Conservation (phyloP, 2,888 invertebrate genomes). For the Oxycera nigricornis region DNA sequence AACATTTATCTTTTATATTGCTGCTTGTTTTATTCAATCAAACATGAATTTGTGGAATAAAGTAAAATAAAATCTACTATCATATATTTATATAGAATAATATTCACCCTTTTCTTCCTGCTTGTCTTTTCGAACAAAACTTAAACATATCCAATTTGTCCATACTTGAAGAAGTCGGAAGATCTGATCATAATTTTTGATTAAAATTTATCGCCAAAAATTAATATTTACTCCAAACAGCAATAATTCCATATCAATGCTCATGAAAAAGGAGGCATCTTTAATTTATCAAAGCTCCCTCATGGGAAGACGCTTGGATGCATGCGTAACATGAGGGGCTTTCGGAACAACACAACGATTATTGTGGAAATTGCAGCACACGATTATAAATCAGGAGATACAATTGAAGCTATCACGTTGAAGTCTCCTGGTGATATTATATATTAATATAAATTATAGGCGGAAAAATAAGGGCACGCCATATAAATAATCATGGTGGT, state of each 20-base stretch:
- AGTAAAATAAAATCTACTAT: no score
- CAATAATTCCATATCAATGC: neutral
- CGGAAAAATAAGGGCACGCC: neutral
- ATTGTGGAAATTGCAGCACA: neutral
- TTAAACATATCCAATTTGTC: no score
- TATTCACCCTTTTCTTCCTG: no score
- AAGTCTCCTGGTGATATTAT: neutral
- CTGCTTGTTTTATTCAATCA: no score
- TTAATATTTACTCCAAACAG: neutral
- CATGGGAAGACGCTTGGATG: neutral
- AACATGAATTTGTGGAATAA: no score
- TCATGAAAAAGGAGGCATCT: neutral
- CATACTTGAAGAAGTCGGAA: no score
- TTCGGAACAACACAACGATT: neutral
- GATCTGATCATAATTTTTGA: no score
- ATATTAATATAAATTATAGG: constrained; percentile 2
- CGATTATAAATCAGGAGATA: neutral
- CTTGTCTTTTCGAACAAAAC: no score
- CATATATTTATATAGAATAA: no score
- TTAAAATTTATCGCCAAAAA: no score
- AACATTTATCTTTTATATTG: no score
- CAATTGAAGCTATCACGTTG: neutral
- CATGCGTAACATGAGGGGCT: neutral
- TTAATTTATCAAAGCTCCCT: neutral
- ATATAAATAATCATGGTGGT: neutral